Evolutionary conservation across 2,113 vertebrate species (phyloP).

Genomic region (Laticauda laticaudata): DNA sequence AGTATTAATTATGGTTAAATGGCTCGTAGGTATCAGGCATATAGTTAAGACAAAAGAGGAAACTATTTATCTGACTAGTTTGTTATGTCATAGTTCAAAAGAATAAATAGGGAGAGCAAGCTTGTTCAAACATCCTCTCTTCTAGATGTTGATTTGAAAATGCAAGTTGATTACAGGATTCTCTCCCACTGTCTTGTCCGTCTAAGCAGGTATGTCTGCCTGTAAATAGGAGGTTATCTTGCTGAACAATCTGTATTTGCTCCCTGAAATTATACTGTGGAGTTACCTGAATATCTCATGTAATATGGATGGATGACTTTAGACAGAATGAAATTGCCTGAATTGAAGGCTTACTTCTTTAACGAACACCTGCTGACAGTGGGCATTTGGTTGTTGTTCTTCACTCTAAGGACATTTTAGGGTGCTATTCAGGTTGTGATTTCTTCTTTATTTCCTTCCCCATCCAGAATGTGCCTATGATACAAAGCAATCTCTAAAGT

Average conservation of each 20-base stretch:
- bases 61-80: no score
- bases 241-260: not conserved
- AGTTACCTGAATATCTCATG: not conserved
- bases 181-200: not conserved
- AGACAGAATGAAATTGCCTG: not conserved
- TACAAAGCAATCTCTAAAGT: not conserved
- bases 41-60: no score
- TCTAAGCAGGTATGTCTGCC: not conserved
- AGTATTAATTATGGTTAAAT: no score
- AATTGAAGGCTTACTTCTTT: not conserved
- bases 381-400: not conserved
- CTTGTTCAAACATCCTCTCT: no score
- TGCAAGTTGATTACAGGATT: no score
- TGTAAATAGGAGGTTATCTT: not conserved
- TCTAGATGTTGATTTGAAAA: no score
- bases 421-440: no score
- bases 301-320: not conserved
- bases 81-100: no score
- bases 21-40: no score
- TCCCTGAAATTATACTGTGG: not conserved
- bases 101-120: no score
- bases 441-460: not conserved
- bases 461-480: not conserved
- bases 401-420: not conserved
- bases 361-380: not conserved